phyloP scores from a whole-genome alignment of 2,113 vertebrate genomes.

The Naja naja region DNA sequence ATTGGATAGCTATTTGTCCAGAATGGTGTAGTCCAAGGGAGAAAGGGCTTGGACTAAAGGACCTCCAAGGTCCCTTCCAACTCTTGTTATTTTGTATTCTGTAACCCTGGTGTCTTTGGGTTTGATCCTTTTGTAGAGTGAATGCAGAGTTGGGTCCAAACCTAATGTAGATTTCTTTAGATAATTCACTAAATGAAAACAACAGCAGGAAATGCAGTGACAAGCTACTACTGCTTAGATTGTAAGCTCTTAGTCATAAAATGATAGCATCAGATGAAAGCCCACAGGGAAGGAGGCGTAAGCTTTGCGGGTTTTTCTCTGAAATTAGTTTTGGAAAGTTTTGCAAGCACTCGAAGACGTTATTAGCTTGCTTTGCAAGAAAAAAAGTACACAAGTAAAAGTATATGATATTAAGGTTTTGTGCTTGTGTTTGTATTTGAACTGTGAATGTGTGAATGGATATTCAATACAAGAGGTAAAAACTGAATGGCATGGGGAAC shows the following conservation, averaged over 20 bases:
- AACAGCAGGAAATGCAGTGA: constrained; percentile 34
- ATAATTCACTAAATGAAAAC: not conserved
- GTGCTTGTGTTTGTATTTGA: not conserved
- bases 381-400: not conserved
- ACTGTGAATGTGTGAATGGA: not conserved
- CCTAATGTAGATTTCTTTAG: not conserved
- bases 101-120: not conserved
- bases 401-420: not conserved
- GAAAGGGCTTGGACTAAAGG: not conserved
- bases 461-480: not conserved
- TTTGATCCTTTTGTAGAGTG: not conserved
- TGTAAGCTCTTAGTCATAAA: not conserved
- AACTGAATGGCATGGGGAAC: not conserved
- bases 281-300: constrained; percentile 4
- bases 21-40: not conserved
- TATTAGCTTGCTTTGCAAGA: not conserved
- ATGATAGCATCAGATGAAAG: not conserved
- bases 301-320: constrained; percentile 1
- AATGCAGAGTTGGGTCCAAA: not conserved
- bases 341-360: not conserved
- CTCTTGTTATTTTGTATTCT: not conserved
- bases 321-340: not conserved
- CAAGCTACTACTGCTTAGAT: not conserved
- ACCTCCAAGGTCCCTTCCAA: not conserved
- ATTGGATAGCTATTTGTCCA: not conserved